These are phyloP conservation scores for Tetragonula clypearis DNA, from an alignment of 1,140 invertebrate species.

Conservation along the genomic window DNA sequence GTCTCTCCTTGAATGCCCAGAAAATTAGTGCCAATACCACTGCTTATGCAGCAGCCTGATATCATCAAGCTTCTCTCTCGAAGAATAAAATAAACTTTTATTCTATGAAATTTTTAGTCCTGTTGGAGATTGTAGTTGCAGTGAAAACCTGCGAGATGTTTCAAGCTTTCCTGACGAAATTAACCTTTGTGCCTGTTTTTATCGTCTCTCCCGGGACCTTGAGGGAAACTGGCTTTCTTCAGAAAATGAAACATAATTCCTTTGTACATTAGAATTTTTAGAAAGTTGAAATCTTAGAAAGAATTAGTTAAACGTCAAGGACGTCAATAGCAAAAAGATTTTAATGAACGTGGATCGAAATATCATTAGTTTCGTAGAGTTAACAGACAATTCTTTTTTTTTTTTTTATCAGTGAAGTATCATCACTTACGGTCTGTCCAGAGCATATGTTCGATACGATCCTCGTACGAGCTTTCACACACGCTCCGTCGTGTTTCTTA, in stretches of 20 bases:
- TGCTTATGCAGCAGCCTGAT: background rate
- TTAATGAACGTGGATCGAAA: background rate
- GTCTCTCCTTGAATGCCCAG: background rate
- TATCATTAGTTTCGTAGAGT: background rate
- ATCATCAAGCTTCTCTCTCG: background rate
- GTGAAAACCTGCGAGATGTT: no score
- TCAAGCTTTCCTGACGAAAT: no score
- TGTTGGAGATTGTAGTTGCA: no score
- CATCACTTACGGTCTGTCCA: background rate
- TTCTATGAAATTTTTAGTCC: no score
- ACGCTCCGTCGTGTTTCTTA: background rate
- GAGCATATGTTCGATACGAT: background rate
- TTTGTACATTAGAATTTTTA: no score
- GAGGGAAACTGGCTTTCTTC: no score
- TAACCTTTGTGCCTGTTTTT: no score
- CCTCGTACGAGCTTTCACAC: background rate
- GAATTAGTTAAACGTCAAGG: no score
- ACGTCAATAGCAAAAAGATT: background rate
- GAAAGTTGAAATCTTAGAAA: no score
- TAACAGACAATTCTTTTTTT: background rate
- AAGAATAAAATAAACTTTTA: background rate
- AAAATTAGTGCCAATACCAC: background rate
- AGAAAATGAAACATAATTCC: no score
- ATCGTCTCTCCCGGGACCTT: no score
- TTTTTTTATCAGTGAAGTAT: background rate